Evolutionary conservation across 35 echinoderm and acorn worm genomes (phyloP).

Genomic region (Ptychodera flava): DNA sequence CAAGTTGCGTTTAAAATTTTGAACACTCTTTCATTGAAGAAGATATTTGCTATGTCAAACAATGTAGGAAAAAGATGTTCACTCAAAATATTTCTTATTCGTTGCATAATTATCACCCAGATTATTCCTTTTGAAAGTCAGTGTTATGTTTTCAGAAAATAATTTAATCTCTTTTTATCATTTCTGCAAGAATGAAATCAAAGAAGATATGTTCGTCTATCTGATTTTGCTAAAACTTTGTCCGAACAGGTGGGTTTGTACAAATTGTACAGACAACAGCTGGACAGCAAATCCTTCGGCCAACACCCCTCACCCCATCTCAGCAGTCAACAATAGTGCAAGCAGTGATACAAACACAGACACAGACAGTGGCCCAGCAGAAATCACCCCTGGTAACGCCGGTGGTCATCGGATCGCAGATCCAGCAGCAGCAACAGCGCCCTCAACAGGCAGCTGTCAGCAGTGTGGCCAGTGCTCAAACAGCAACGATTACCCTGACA

Average conservation of each 20-base stretch:
- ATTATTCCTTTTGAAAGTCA: too few species aligned
- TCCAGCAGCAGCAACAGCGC: constrained; percentile 29
- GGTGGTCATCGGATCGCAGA: constrained; percentile 18
- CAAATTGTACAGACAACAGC: constrained; percentile 69
- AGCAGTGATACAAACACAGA: constrained; percentile 42
- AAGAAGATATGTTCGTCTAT: too few species aligned
- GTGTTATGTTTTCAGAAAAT: too few species aligned
- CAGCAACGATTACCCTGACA: not conserved
- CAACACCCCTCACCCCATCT: constrained; percentile 6
- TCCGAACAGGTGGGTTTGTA: constrained; percentile 62
- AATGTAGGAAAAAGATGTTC: too few species aligned
- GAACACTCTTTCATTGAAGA: too few species aligned
- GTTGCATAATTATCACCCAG: too few species aligned
- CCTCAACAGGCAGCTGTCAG: constrained; percentile 16
- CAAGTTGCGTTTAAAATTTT: too few species aligned
- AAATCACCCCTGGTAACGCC: constrained; percentile 22
- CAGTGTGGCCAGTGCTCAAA: not conserved
- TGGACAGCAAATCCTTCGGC: constrained; percentile 54
- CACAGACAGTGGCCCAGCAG: constrained; percentile 35
- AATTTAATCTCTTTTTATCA: too few species aligned
- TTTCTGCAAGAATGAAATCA: too few species aligned
- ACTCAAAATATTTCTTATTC: too few species aligned
- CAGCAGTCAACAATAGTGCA: not conserved
- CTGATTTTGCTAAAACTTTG: too few species aligned
- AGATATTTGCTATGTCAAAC: too few species aligned